Base-by-base conservation (phyloP, 2,113 vertebrate genomes). In the Xerus inauris region DNA sequence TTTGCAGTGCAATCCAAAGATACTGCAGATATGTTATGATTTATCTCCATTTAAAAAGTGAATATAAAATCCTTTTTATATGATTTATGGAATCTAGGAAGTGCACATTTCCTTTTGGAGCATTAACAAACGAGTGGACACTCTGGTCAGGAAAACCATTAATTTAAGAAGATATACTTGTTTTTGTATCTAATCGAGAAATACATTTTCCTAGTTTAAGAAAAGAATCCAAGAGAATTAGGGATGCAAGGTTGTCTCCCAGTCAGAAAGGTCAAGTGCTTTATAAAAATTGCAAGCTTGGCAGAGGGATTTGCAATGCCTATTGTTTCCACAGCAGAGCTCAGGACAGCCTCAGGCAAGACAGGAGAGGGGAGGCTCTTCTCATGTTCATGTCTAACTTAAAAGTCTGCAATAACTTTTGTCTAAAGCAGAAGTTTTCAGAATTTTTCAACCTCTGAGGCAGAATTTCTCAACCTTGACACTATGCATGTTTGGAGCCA, bases 131-230 rank as follows among this genome's bases (percentile, higher is more conserved):
- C 86, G 73, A 96, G 17, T 89, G 84, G 93, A 6, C 65, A 90
- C 12, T 94, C 77, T 94, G 47, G 81, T 81, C 65, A 95, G 90
- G 62, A 90, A 77, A 76, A 90, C 4, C 11, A 97, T 94, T 96
- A 83, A 97, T 96, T 97, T 97, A 80, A 95, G 76, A 97, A 92
- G 90, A 95, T 90, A 82, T 51, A 92, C 75, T 97, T 93, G 83
- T 91, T 96, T 79, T 93, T 96, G 26, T 12, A 85, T 51, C 92
- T 97, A 96, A 95, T 87, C 9, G 26, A 85, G 80, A 87, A 89
- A 93, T 22, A 76, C 75, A 94, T 95, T 96, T 93, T 79, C 20
- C 32, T 83, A 95, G 79, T 89, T 87, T 89, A 91, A 97, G 87
- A 96, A 91, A 94, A 47, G 19, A 95, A 92, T 92, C 71, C 69